Conservation (phyloP, 2,113 vertebrate species). For the Podarcis muralis region DNA sequence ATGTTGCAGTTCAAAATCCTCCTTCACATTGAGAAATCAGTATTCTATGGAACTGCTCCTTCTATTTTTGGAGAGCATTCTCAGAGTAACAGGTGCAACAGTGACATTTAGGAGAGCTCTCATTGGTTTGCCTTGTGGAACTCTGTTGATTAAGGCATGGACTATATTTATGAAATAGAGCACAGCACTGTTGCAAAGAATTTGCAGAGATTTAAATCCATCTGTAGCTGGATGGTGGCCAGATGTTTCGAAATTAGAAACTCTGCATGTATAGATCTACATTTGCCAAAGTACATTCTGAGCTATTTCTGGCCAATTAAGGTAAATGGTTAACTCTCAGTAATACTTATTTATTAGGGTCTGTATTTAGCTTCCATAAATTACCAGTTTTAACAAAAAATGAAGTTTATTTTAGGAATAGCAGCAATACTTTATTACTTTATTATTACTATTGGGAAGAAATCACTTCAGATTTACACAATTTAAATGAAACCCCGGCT, state of each 20-base stretch:
- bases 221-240: neutral
- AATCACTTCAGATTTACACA: neutral
- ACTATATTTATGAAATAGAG: neutral
- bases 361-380: neutral
- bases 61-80: neutral
- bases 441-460: neutral
- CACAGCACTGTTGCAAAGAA: neutral
- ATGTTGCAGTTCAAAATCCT: neutral
- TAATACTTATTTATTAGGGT: neutral
- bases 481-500: neutral
- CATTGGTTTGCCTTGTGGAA: neutral
- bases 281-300: neutral
- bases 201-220: neutral
- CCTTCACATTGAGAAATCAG: neutral
- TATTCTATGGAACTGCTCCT: neutral
- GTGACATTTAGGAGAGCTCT: neutral
- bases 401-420: neutral
- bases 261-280: neutral
- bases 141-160: neutral
- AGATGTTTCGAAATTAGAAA: slow-evolving; percentile 14
- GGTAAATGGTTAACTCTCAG: neutral
- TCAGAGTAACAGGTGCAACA: neutral
- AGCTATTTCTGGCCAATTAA: neutral
- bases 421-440: neutral
- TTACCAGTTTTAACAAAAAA: neutral